These are phyloP conservation scores for fruit fly (Drosophila melanogaster) DNA, from an alignment of 1,140 invertebrate genomes.

Conservation along the genomic window DNA sequence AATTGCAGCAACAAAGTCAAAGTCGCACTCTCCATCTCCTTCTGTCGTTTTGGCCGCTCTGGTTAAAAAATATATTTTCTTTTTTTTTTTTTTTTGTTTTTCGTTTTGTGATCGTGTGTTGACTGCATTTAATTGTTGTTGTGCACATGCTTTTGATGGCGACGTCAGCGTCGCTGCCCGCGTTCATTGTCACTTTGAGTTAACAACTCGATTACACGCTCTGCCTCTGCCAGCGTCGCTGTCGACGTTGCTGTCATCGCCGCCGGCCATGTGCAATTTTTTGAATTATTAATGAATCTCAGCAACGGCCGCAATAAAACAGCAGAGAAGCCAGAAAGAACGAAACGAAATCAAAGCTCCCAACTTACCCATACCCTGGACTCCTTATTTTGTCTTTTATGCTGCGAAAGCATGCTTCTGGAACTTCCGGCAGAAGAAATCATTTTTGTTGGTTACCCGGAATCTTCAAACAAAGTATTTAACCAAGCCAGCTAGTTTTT, in stretches of 20 bases:
- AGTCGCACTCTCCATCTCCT: conserved; percentile 41
- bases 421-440: no score
- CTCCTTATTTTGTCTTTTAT: no score
- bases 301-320: conserved; percentile 47
- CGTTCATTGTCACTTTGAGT: conserved; percentile 80
- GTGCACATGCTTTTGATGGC: conserved; percentile 11
- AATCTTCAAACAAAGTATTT: no score
- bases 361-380: conserved; percentile 9
- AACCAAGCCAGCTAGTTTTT: no score
- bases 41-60: conserved; percentile 17
- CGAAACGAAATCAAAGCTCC: background rate
- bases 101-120: conserved; percentile 68
- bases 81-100: conserved; percentile 1
- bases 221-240: conserved; percentile 35
- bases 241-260: conserved; percentile 39
- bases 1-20: conserved; percentile 52
- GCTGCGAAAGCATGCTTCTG: background rate
- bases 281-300: conserved; percentile 81
- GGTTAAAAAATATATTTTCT: conserved; percentile 4
- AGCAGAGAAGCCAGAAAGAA: conserved; percentile 23
- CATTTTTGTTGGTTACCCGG: no score
- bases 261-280: conserved; percentile 80
- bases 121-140: conserved; percentile 78
- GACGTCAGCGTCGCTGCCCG: conserved; percentile 31
- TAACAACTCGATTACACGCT: conserved; percentile 80